These are phyloP conservation scores for Ranitomeya variabilis DNA, from an alignment of 2,113 vertebrate species.

Conservation along the genomic window DNA sequence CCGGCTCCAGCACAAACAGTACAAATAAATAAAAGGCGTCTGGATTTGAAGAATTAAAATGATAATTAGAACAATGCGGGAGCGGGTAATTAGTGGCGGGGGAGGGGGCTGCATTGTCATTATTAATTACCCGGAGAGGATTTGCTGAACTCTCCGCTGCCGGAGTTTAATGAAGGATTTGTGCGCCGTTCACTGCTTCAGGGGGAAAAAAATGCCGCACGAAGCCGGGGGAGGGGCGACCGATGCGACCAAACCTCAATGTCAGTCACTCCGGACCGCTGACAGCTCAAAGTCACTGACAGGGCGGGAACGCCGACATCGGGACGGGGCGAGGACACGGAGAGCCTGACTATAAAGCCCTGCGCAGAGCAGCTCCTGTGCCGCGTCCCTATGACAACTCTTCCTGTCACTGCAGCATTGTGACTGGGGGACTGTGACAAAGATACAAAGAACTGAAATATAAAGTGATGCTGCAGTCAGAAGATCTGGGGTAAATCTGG, in stretches of 20 bases:
- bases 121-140: constrained; percentile 60
- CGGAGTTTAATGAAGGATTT: constrained; percentile 32
- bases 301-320: too few species aligned
- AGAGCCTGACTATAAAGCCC: not conserved
- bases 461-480: too few species aligned
- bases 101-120: constrained; percentile 59
- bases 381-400: not conserved
- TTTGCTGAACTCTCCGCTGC: constrained; percentile 52
- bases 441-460: too few species aligned
- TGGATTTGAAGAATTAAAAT: constrained; percentile 69
- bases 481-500: too few species aligned
- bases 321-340: not conserved
- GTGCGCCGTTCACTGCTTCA: not conserved
- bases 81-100: constrained; percentile 64
- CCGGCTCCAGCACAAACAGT: constrained; percentile 57
- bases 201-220: not conserved
- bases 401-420: not conserved
- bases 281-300: not conserved
- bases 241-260: not conserved
- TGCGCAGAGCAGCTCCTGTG: not conserved
- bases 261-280: not conserved
- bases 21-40: constrained; percentile 58
- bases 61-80: constrained; percentile 67
- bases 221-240: not conserved
- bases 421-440: too few species aligned